Evolutionary conservation across 1,140 invertebrate genomes (phyloP).

Genomic region (Drosophila triauraria): DNA sequence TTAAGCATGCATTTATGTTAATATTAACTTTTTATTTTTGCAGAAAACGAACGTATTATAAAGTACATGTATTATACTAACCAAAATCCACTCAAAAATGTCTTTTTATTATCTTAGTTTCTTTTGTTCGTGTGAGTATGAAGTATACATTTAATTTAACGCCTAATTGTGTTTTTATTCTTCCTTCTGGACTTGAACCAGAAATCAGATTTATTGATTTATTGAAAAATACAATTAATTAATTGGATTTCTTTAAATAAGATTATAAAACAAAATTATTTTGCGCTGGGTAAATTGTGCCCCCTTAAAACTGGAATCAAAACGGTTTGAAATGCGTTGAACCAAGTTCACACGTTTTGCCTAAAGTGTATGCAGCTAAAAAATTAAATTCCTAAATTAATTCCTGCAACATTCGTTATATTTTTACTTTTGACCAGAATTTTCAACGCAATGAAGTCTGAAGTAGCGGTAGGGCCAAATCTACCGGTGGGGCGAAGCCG

Average conservation of each 20-base stretch:
- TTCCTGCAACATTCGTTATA: not conserved
- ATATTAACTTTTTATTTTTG: slow-evolving; percentile 6
- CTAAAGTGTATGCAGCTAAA: too few relatives aligned
- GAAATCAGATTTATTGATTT: not conserved
- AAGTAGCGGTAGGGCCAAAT: too few relatives aligned
- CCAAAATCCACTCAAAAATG: not conserved
- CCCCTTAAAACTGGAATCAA: not conserved
- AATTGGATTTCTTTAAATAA: not conserved
- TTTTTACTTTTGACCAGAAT: not conserved
- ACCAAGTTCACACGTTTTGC: not conserved
- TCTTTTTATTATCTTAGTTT: slow-evolving; percentile 2
- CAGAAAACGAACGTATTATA: slow-evolving; percentile 2
- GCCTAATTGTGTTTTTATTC: not conserved
- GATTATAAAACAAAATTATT: not conserved
- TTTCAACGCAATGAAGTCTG: too few relatives aligned
- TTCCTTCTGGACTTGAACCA: not conserved
- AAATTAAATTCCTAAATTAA: not conserved
- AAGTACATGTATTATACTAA: slow-evolving; percentile 7
- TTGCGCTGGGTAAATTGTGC: too few relatives aligned
- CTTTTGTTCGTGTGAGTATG: slow-evolving; percentile 6
- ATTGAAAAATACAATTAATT: not conserved
- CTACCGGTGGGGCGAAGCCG: too few relatives aligned
- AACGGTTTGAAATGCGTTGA: not conserved
- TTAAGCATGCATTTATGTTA: slow-evolving; percentile 5
- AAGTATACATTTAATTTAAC: not conserved